Percentiles rank a stretch among this genome's conserved stretches.
Evolutionary conservation across 2,888 invertebrate species (phyloP).

Genomic region (Ophion costatus): DNA sequence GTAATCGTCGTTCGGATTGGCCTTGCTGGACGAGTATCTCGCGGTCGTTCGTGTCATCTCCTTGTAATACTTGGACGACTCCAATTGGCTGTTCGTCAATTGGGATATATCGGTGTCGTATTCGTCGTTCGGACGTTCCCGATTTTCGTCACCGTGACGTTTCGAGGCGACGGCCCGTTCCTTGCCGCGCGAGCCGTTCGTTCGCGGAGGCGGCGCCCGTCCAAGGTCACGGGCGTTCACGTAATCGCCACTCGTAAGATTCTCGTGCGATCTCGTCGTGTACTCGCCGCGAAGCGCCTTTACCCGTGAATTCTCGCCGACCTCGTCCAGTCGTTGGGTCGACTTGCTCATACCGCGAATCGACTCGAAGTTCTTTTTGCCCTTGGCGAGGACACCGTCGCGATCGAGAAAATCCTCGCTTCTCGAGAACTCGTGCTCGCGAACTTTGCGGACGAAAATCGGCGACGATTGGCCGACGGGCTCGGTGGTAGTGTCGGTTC

Average conservation of each 20-base stretch:
- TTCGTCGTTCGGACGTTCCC: constrained; percentile 79
- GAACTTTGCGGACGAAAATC: constrained; percentile 72
- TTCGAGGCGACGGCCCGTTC: constrained; percentile 74
- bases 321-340: constrained; percentile 79
- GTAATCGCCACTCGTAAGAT: constrained; percentile 78
- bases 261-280: constrained; percentile 80
- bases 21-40: constrained; percentile 75
- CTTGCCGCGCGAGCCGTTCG: constrained; percentile 69
- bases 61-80: constrained; percentile 77
- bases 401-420: constrained; percentile 78
- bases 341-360: constrained; percentile 80
- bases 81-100: constrained; percentile 79
- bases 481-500: constrained; percentile 15
- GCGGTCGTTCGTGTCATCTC: constrained; percentile 77
- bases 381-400: constrained; percentile 72
- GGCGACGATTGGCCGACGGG: constrained; percentile 71
- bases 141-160: constrained; percentile 75
- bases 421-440: constrained; percentile 78
- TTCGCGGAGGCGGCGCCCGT: constrained; percentile 65
- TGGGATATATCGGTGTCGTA: constrained; percentile 82
- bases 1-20: constrained; percentile 77
- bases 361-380: constrained; percentile 78
- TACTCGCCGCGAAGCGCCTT: constrained; percentile 76
- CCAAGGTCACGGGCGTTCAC: constrained; percentile 80
- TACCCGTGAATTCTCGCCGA: constrained; percentile 75